Evolutionary conservation across 2,113 vertebrate genomes (phyloP).

Genomic region (Oreocharis arfaki): DNA sequence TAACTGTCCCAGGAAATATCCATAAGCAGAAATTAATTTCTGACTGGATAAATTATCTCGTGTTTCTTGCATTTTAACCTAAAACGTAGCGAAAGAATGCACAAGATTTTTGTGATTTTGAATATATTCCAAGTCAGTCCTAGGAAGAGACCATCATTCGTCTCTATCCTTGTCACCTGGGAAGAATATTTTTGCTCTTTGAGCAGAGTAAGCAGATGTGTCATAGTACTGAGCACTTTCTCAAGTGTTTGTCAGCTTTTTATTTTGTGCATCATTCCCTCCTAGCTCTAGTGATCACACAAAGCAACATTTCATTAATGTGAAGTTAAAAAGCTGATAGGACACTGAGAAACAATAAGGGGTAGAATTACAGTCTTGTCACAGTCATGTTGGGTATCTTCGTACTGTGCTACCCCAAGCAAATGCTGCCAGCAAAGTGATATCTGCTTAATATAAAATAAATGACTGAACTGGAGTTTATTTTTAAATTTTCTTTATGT

Average conservation of each 20-base stretch:
- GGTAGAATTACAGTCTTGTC: too few relatives aligned
- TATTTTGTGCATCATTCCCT: neutral
- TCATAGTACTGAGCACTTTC: neutral
- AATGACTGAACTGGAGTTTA: neutral
- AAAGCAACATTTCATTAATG: conserved; percentile 13
- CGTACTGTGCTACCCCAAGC: neutral
- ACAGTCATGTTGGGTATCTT: neutral
- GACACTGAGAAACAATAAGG: neutral
- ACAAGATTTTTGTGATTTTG: neutral
- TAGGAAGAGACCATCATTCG: neutral
- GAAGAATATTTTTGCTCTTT: neutral
- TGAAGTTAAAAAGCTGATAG: neutral
- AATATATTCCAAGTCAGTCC: neutral
- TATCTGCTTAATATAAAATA: neutral
- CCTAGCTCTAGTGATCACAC: neutral
- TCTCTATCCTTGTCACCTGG: neutral
- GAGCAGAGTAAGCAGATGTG: neutral
- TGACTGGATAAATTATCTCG: neutral
- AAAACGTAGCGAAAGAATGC: neutral
- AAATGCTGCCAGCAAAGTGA: neutral
- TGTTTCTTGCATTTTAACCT: neutral
- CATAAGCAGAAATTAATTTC: neutral
- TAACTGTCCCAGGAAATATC: neutral
- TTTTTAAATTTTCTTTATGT: neutral
- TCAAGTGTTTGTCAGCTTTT: neutral